Conservation (phyloP, 1,140 invertebrate species). For the Magallana ariakensis region DNA sequence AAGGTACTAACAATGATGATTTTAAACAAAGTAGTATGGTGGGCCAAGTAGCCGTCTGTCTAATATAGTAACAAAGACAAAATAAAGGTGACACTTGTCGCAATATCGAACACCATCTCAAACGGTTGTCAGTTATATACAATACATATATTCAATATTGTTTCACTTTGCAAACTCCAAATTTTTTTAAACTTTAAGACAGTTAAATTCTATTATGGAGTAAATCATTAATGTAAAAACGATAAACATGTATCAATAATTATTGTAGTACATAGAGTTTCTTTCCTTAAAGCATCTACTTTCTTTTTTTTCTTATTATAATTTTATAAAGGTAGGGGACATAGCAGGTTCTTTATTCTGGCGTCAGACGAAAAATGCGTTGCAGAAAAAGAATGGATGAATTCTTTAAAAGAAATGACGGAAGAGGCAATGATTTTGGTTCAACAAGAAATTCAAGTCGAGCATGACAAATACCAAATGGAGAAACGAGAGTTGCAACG, state of each 20-base stretch:
- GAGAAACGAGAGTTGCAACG: background rate
- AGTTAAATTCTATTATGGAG: too few relatives aligned
- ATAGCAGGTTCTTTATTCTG: background rate
- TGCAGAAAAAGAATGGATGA: background rate
- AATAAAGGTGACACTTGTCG: too few relatives aligned
- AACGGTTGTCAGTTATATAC: too few relatives aligned
- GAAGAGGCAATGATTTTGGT: background rate
- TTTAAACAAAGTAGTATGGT: background rate
- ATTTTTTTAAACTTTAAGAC: too few relatives aligned
- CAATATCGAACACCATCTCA: too few relatives aligned
- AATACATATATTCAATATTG: too few relatives aligned
- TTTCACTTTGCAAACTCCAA: too few relatives aligned
- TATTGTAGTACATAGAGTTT: too few relatives aligned
- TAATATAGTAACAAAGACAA: too few relatives aligned
- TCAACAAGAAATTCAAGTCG: background rate
- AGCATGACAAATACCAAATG: background rate
- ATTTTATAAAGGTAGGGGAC: background rate
- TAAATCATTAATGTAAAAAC: too few relatives aligned
- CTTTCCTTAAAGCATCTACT: background rate
- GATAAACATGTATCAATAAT: too few relatives aligned
- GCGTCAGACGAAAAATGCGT: background rate
- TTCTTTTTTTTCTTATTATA: background rate
- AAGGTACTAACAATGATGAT: conserved; percentile 64
- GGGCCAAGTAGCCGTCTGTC: background rate
- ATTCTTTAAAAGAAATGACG: background rate